These are phyloP conservation scores for Phrixothrix hirtus DNA, from an alignment of 2,888 invertebrate genomes.

Conservation along the genomic window DNA sequence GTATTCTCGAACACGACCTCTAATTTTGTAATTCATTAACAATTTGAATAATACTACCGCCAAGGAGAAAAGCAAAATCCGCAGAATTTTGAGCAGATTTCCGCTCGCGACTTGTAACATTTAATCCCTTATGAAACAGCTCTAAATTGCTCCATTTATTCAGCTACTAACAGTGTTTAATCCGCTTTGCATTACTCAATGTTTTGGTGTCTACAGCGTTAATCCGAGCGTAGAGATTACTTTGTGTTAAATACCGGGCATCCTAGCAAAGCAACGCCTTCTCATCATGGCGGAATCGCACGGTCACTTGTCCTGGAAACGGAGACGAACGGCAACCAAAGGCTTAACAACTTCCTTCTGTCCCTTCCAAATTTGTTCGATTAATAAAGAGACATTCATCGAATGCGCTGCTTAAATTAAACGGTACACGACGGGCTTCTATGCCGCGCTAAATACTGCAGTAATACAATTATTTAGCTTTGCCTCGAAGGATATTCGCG, in stretches of 20 bases:
- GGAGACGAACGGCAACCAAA: neutral
- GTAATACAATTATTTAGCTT: constrained; percentile 37
- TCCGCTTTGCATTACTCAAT: constrained; percentile 42
- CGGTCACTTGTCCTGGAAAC: constrained; percentile 6
- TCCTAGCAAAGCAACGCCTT: constrained; percentile 10
- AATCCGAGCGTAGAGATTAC: constrained; percentile 36
- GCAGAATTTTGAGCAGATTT: constrained; percentile 26
- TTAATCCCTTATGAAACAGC: constrained; percentile 41
- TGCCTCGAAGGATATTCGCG: constrained; percentile 31
- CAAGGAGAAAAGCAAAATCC: constrained; percentile 23
- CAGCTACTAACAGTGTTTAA: constrained; percentile 43
- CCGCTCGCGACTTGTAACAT: constrained; percentile 20
- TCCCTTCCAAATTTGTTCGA: constrained; percentile 8
- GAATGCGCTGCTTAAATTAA: constrained; percentile 22
- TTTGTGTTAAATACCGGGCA: constrained; percentile 33
- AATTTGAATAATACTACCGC: constrained; percentile 16
- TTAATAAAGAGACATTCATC: constrained; percentile 11
- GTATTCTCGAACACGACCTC: constrained; percentile 22
- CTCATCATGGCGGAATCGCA: neutral
- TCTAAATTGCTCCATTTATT: constrained; percentile 45
- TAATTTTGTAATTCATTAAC: constrained; percentile 24
- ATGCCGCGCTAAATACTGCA: constrained; percentile 34
- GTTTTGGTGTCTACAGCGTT: constrained; percentile 38
- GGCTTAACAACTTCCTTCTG: neutral
- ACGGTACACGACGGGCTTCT: constrained; percentile 33